Evolutionary conservation across 1,140 invertebrate genomes (phyloP).

Genomic region (Pseudomyrmex gracilis): DNA sequence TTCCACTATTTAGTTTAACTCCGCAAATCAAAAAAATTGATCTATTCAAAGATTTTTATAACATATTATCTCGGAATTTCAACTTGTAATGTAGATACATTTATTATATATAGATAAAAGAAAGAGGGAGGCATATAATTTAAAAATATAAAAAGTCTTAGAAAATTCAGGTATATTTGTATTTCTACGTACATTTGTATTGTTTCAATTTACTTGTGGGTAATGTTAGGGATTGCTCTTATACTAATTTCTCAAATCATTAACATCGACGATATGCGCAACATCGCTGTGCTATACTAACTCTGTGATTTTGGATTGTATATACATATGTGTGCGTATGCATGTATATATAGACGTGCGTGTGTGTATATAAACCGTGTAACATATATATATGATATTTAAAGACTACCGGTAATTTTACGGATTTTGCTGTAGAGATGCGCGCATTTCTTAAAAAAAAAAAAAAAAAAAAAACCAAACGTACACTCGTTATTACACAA

Average conservation of each 20-base stretch:
- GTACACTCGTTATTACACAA: constrained; percentile 48
- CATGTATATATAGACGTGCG: too few species aligned
- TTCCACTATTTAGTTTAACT: not conserved
- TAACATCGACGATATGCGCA: constrained; percentile 36
- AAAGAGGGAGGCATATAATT: not conserved
- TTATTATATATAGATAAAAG: constrained; percentile 37
- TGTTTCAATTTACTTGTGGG: not conserved
- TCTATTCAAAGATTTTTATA: constrained; percentile 17
- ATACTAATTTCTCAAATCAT: constrained; percentile 12
- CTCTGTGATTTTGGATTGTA: constrained; percentile 78
- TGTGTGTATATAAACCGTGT: constrained; percentile 53
- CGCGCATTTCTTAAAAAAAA: constrained; percentile 65
- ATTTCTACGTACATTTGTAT: constrained; percentile 9
- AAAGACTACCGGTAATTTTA: constrained; percentile 38
- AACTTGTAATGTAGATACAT: not conserved
- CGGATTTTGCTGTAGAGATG: not conserved
- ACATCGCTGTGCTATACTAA: constrained; percentile 42
- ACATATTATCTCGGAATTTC: not conserved
- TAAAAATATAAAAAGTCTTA: not conserved
- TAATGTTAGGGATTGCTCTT: constrained; percentile 15
- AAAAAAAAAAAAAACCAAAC: constrained; percentile 49
- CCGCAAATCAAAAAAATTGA: not conserved
- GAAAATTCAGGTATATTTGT: not conserved
- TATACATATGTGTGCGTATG: too few species aligned
- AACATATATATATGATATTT: constrained; percentile 60